Evolutionary conservation across 2,888 invertebrate species (phyloP).

Genomic region (Acleris cristana): DNA sequence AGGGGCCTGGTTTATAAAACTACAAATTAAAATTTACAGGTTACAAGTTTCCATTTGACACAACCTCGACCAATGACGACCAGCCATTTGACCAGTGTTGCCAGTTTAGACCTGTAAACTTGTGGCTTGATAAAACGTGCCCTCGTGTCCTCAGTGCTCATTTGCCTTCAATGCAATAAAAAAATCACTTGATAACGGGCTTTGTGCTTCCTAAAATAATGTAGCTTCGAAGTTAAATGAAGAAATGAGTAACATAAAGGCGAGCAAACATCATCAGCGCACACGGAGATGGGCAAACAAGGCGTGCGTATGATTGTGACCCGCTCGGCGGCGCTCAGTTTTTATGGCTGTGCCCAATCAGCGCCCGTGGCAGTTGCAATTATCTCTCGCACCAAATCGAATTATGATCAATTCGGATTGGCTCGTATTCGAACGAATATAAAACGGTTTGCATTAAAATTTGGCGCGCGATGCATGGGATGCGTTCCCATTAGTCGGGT

Average conservation of each 20-base stretch:
- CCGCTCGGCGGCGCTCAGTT: conserved; percentile 54
- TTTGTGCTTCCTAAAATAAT: conserved; percentile 8
- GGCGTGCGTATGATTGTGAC: conserved; percentile 74
- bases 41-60: too few species aligned
- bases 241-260: conserved; percentile 60
- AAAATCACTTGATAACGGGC: background rate
- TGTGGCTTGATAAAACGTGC: too few species aligned
- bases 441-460: conserved; percentile 84
- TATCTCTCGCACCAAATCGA: conserved; percentile 81
- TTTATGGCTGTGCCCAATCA: conserved; percentile 78
- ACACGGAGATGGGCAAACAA: conserved; percentile 69
- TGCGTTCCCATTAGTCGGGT: conserved; percentile 80
- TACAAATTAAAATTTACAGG: too few species aligned
- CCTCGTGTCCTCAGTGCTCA: too few species aligned
- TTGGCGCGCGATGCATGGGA: conserved; percentile 79
- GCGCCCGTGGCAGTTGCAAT: conserved; percentile 83
- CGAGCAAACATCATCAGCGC: conserved; percentile 78
- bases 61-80: too few species aligned
- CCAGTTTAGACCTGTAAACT: too few species aligned
- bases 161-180: too few species aligned
- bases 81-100: too few species aligned
- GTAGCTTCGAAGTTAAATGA: conserved; percentile 11
- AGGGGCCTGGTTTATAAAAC: too few species aligned
- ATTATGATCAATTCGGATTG: conserved; percentile 85
- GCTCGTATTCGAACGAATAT: conserved; percentile 82